Percentiles rank a stretch among this genome's conserved stretches.
These are phyloP conservation scores for Marcusenius ussheri DNA, from an alignment of 2,113 vertebrate genomes.

Conservation along the genomic window DNA sequence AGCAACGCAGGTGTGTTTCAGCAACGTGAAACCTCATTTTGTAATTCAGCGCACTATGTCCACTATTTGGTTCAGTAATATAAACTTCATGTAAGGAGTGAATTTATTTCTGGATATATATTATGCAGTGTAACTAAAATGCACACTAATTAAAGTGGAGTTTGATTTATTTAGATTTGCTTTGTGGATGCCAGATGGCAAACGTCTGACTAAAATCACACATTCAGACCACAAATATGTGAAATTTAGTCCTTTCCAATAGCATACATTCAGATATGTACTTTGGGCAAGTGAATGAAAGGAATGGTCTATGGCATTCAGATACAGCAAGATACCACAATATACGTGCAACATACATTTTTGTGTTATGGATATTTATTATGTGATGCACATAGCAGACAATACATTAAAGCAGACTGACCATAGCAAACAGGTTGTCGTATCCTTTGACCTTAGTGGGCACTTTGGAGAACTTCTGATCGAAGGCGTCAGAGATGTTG, in stretches of 20 bases:
- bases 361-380: background rate
- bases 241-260: background rate
- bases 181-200: background rate
- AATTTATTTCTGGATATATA: background rate
- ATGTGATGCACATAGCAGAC: background rate
- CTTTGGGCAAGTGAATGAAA: background rate
- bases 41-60: background rate
- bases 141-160: background rate
- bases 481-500: slow-evolving; percentile 94
- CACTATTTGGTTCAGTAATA: background rate
- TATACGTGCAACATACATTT: background rate
- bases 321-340: background rate
- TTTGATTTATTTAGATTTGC: background rate
- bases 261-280: background rate
- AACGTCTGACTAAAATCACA: background rate
- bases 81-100: background rate
- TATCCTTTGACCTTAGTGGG: slow-evolving; percentile 95
- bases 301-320: background rate
- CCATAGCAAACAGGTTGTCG: slow-evolving; percentile 95
- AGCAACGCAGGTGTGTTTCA: background rate
- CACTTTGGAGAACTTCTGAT: slow-evolving; percentile 96
- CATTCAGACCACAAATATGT: background rate
- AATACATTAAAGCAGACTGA: slow-evolving; percentile 33
- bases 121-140: background rate
- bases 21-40: background rate